These are phyloP conservation scores for Cyrtodaria siliqua DNA, from an alignment of 2,888 invertebrate genomes.

Conservation along the genomic window DNA sequence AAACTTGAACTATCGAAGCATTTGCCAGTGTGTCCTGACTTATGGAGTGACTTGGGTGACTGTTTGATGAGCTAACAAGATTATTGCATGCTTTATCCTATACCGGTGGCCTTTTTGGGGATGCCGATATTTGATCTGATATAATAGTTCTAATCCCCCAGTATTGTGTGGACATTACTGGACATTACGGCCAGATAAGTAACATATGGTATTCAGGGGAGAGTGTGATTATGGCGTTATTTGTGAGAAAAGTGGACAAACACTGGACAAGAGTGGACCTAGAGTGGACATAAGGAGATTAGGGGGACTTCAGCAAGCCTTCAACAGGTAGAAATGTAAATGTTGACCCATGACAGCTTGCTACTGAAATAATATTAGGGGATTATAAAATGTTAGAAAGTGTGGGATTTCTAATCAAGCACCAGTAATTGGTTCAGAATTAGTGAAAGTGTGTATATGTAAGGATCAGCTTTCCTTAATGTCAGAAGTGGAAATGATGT, in stretches of 20 bases:
- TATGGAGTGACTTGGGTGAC: too few species aligned
- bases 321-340: constrained; percentile 32
- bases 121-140: constrained; percentile 8
- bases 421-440: too few species aligned
- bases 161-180: constrained; percentile 17
- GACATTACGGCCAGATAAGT: constrained; percentile 14
- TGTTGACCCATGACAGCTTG: constrained; percentile 43
- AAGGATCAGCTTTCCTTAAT: too few species aligned
- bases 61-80: too few species aligned
- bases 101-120: background rate
- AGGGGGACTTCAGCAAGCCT: constrained; percentile 24
- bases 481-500: too few species aligned
- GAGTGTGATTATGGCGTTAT: constrained; percentile 16
- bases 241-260: constrained; percentile 53
- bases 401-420: too few species aligned
- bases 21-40: too few species aligned
- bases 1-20: too few species aligned
- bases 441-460: too few species aligned
- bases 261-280: constrained; percentile 33
- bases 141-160: background rate
- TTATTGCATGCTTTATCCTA: background rate
- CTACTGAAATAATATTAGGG: constrained; percentile 24
- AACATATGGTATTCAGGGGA: constrained; percentile 24
- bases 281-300: constrained; percentile 54
- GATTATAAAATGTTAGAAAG: background rate